Evolutionary conservation across 2,888 invertebrate genomes (phyloP), one percentile per base, ranked within the genome.

Genomic region (Chalcis sispes): DNA sequence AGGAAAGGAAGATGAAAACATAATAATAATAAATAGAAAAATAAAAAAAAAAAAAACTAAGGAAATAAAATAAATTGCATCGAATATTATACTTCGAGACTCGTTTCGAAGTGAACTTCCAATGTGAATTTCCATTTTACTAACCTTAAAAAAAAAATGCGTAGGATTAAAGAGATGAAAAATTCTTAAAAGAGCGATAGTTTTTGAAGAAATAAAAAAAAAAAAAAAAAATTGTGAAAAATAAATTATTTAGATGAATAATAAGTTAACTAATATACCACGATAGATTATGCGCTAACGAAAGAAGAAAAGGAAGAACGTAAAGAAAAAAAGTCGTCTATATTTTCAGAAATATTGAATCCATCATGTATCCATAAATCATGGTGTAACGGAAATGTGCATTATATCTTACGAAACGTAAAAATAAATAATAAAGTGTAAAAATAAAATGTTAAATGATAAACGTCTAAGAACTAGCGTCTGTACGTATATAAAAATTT

Each of bases 271-370:
- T 65, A 52, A 29, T 23, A 42, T 48, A 46, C 32, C 48, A 40
- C 50, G 59, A 36, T 25, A 36, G 50, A 29, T 8, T 23, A 56
- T 72, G 46, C 76, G 67, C 29, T 72, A 52, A 36, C 1, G 56
- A 25, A 67, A 72, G 72, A 72, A 76, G 76, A 72, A 72, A 67
- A 76, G 58, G 72, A 72, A 76, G 72, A 65, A 71, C 8, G 56
- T 10, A 32, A 29, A 62, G 23, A 56, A 62, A 58, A 29, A 72
- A 66, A 18, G 66, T 32, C 52, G 52, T 65, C 62, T 76, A 76
- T 76, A 71, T 76, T 76, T 76, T 76, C 67, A 54, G 54, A 76
- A 76, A 67, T 72, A 67, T 72, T 71, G 40, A 71, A 66, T 61
- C 36, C 71, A 61, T 65, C 48, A 23, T 15, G 36, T 66, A 66